Conservation (phyloP, 1,140 invertebrate species). For the Archegozetes longisetosus region DNA sequence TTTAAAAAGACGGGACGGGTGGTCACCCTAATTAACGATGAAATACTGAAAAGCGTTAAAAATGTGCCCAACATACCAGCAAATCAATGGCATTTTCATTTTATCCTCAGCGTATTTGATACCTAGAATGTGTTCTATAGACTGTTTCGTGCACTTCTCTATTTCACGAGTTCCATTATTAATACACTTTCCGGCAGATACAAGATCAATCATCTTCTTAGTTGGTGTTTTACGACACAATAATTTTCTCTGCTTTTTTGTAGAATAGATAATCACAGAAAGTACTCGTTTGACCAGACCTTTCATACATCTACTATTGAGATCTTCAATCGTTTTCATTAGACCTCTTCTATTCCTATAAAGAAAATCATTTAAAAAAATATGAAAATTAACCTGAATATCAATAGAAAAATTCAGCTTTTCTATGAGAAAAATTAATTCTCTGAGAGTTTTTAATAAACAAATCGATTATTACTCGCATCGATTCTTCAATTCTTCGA, state of each 20-base stretch:
- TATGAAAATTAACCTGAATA: too few relatives aligned
- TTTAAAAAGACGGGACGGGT: too few relatives aligned
- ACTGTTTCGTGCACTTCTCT: not conserved
- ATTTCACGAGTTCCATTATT: not conserved
- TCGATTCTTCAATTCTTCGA: not conserved
- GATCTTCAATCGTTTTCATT: not conserved
- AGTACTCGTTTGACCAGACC: not conserved
- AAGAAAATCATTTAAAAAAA: too few relatives aligned
- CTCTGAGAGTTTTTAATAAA: not conserved
- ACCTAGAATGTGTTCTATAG: not conserved
- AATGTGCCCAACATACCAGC: not conserved
- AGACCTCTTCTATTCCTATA: not conserved
- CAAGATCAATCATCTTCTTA: not conserved
- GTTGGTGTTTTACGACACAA: not conserved
- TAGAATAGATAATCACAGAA: not conserved
- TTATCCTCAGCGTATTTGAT: not conserved
- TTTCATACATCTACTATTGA: not conserved
- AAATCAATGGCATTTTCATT: not conserved
- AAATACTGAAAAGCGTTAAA: not conserved
- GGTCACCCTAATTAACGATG: too few relatives aligned
- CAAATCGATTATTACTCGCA: not conserved
- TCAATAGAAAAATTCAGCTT: too few relatives aligned
- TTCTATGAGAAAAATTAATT: too few relatives aligned
- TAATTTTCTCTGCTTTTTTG: not conserved
- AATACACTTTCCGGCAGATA: not conserved